Evolutionary conservation across 2,113 vertebrate genomes (phyloP), one percentile per base, ranked within the genome.

Genomic region (Xyrauchen texanus): DNA sequence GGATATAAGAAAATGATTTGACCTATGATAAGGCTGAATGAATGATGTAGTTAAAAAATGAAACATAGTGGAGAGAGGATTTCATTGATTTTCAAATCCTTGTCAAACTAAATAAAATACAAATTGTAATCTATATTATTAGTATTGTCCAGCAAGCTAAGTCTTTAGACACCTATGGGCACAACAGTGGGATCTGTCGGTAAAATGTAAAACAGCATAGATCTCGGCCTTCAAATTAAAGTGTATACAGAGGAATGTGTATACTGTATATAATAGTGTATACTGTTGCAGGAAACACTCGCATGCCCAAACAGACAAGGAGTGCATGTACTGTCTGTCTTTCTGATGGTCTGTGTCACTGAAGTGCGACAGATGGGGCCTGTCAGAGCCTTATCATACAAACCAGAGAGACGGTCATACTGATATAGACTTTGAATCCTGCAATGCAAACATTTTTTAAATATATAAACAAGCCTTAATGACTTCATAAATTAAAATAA

Each of bases 351-450:
- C 46, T 42, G 53, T 58, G 74, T 55, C 62, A 53, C 74, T 76
- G 74, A 49, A 66, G 0, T 66, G 4, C 12, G 9, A 15, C 74
- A 42, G 74, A 77, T 84, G 78, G 21, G 45, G 67, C n/a, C 34
- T 7, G 13, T 52, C 45, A 16, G 6, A 11, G 3, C 77, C 71
- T 86, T 90, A 90, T 90, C 86, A 80, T 68, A 62, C 68, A 51
- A 34, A 34, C 21, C 21, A 34, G 21, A 34, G 21, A 34, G 12
- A n/a, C 49, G 16, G 15, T 13, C 71, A 51, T 8, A 44, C 60
- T 73, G 58, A 57, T 8, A 34, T 34, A 1, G 21, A 42, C 21
- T 61, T 49, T 63, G 8, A 11, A 70, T 42, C 21, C 68, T n/a
- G 0, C 1, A 52, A 51, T 49, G 47, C 4, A 63, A 47, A 60